Percentiles rank a stretch among this genome's conserved stretches.
phyloP scores from a whole-genome alignment of 2,888 invertebrate genomes.

The Lumbricus terrestris region DNA sequence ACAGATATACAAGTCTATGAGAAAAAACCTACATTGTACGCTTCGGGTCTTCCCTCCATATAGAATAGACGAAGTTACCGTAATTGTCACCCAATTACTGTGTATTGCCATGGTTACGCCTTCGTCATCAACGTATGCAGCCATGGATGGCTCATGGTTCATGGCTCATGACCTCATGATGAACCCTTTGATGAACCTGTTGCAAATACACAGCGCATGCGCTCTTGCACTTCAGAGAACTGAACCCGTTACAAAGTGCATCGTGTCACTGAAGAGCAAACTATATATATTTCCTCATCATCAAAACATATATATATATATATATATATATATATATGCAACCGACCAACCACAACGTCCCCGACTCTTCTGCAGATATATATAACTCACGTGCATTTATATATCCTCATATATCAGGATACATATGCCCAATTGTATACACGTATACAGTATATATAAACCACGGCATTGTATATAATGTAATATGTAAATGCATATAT shows the following conservation, averaged over 20 bases:
- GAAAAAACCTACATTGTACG: no score
- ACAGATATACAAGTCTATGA: no score
- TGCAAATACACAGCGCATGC: not conserved
- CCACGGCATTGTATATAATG: no score
- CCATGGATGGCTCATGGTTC: no score
- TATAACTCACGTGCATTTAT: not conserved
- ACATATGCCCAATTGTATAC: not conserved
- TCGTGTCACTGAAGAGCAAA: not conserved
- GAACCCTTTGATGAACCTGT: not conserved
- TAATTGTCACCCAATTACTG: no score
- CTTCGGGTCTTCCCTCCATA: no score
- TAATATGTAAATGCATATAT: not conserved
- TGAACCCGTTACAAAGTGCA: not conserved
- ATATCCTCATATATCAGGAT: not conserved
- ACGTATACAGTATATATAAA: not conserved
- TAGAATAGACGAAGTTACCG: no score
- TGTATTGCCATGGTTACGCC: no score
- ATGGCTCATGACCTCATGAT: no score
- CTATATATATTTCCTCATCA: not conserved
- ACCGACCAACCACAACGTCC: not conserved
- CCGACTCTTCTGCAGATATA: not conserved
- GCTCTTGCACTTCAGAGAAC: not conserved
- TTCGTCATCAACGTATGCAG: no score
- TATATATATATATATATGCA: no score
- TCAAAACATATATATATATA: not conserved